phyloP scores from a whole-genome alignment of 2,113 vertebrate species.

The Galemys pyrenaicus region DNA sequence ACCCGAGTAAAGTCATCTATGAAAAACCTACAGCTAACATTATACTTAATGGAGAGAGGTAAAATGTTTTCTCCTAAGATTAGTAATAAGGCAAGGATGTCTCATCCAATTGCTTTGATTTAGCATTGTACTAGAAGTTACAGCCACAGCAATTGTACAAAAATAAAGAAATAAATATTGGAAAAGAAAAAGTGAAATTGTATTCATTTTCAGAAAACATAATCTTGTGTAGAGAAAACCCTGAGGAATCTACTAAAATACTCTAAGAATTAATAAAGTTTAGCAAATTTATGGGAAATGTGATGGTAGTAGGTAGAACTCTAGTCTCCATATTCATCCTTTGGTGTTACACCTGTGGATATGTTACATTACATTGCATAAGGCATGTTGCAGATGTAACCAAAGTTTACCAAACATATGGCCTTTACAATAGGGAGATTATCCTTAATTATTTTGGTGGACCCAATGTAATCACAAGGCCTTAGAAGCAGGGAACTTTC shows the following conservation, averaged over 20 bases:
- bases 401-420: slow-evolving; percentile 4
- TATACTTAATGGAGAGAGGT: neutral
- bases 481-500: slow-evolving; percentile 14
- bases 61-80: neutral
- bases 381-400: neutral
- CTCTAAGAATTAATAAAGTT: neutral
- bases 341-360: neutral
- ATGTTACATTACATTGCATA: slow-evolving; percentile 15
- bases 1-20: neutral
- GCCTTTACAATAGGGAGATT: neutral
- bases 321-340: neutral
- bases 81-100: neutral
- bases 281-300: neutral
- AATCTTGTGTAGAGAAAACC: neutral
- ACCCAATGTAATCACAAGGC: neutral
- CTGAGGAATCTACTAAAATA: slow-evolving; percentile 2
- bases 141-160: neutral
- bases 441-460: neutral
- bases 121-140: neutral
- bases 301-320: neutral
- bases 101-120: neutral
- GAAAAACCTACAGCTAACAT: neutral
- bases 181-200: neutral
- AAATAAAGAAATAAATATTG: neutral
- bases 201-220: neutral